Evolutionary conservation across 2,888 invertebrate species (phyloP).

Genomic region (Teleiodes luculella): DNA sequence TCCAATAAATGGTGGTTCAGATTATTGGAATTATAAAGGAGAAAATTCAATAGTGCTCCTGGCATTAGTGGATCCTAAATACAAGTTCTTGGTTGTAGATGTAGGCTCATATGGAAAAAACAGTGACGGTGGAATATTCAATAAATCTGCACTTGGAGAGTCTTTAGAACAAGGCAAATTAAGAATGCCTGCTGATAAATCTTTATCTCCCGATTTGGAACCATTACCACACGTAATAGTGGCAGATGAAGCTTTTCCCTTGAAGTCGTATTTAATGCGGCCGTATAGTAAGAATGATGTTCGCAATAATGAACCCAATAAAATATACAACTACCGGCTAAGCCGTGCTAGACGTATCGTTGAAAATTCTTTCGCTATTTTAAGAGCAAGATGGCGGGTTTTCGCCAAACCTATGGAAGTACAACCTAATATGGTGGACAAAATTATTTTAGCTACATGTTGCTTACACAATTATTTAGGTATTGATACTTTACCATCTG

Average conservation of each 20-base stretch:
- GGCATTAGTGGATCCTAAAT: slow-evolving; percentile 24
- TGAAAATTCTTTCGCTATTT: slow-evolving; percentile 13
- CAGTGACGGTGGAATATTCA: slow-evolving; percentile 20
- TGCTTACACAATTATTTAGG: slow-evolving; percentile 14
- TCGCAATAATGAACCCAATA: slow-evolving; percentile 18
- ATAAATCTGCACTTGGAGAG: background rate
- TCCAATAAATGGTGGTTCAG: slow-evolving; percentile 24
- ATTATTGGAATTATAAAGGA: slow-evolving; percentile 25
- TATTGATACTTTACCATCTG: too few relatives aligned
- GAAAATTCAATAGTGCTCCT: slow-evolving; percentile 24
- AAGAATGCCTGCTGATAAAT: slow-evolving; percentile 6
- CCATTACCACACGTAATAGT: slow-evolving; percentile 15
- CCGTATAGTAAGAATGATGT: slow-evolving; percentile 15
- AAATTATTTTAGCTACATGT: slow-evolving; percentile 20
- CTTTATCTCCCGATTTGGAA: slow-evolving; percentile 6
- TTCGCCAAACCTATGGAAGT: slow-evolving; percentile 20
- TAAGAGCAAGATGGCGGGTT: slow-evolving; percentile 17
- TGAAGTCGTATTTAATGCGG: slow-evolving; percentile 15
- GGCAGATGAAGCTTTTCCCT: slow-evolving; percentile 16
- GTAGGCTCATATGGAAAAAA: slow-evolving; percentile 23
- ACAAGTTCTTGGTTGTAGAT: slow-evolving; percentile 21
- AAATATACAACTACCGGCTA: slow-evolving; percentile 19
- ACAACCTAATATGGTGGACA: slow-evolving; percentile 15
- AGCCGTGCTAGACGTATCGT: slow-evolving; percentile 13
- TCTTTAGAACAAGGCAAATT: slow-evolving; percentile 9